Conservation (phyloP, 2,797 vertebrate species). For the Catamblyrhynchus diadema region DNA sequence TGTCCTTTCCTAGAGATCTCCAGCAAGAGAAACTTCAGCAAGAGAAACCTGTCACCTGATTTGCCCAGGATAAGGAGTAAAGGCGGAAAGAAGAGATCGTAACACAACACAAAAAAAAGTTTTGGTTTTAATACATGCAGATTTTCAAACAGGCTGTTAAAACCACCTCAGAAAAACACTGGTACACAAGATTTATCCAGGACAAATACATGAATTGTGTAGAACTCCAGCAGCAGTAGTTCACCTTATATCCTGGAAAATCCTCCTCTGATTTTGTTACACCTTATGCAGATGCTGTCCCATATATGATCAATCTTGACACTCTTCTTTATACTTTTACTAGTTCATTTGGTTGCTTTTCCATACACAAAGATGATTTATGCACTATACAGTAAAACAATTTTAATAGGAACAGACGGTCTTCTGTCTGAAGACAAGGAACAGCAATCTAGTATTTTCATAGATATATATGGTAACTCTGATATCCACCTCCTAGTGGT, state of each 20-base stretch:
- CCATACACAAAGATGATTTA: background rate
- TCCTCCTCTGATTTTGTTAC: background rate
- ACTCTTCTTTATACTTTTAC: background rate
- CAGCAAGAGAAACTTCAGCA: background rate
- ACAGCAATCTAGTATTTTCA: background rate
- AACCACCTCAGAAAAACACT: background rate
- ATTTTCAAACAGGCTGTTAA: background rate
- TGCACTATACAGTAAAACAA: background rate
- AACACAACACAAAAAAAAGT: accelerated
- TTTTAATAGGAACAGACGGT: background rate
- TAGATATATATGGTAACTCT: background rate
- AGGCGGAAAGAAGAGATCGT: background rate
- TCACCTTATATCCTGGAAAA: background rate
- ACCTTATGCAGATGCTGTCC: accelerated
- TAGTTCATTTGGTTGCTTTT: background rate
- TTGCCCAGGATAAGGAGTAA: background rate
- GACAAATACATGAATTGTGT: background rate
- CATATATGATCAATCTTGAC: background rate
- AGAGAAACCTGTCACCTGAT: background rate
- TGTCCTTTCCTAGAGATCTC: background rate
- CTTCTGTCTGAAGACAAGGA: background rate
- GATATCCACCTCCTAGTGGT: background rate
- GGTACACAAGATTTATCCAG: background rate
- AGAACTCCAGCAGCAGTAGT: background rate
- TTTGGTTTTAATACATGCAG: background rate